These are phyloP conservation scores for Halcyon chelicuti DNA, from an alignment of 2,797 vertebrate genomes.

Conservation along the genomic window DNA sequence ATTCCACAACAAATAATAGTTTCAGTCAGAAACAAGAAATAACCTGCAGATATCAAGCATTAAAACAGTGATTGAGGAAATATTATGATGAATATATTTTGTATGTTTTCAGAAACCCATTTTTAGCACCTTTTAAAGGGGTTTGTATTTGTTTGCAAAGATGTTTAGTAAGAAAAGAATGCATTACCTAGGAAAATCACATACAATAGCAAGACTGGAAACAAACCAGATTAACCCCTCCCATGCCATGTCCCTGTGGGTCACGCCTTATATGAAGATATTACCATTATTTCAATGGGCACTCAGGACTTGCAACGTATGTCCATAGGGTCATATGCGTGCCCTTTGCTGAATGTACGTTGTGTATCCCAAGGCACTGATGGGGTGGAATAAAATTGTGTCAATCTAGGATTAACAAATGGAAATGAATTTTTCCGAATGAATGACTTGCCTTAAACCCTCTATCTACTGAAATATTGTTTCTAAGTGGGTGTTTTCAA, in stretches of 20 bases:
- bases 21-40: slow-evolving; percentile 88
- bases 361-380: slow-evolving; percentile 75
- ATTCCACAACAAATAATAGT: slow-evolving; percentile 87
- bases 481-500: slow-evolving; percentile 68
- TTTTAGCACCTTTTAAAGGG: slow-evolving; percentile 81
- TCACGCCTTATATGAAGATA: slow-evolving; percentile 78
- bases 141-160: slow-evolving; percentile 79
- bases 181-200: slow-evolving; percentile 70
- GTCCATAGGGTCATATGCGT: slow-evolving; percentile 70
- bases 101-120: slow-evolving; percentile 77
- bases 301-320: slow-evolving; percentile 77
- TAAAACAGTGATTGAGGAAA: slow-evolving; percentile 75
- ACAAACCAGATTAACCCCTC: slow-evolving; percentile 74
- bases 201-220: slow-evolving; percentile 72
- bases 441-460: slow-evolving; percentile 95
- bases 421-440: slow-evolving; percentile 70
- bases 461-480: slow-evolving; percentile 82
- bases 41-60: slow-evolving; percentile 81
- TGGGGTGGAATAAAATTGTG: slow-evolving; percentile 59
- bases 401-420: slow-evolving; percentile 60
- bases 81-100: slow-evolving; percentile 55
- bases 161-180: slow-evolving; percentile 66
- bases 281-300: slow-evolving; percentile 77
- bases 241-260: slow-evolving; percentile 79
- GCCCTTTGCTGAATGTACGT: slow-evolving; percentile 78